Evolutionary conservation across 1,140 invertebrate genomes (phyloP), one percentile per base, ranked within the genome.

Genomic region (Neomicropteryx cornuta): DNA sequence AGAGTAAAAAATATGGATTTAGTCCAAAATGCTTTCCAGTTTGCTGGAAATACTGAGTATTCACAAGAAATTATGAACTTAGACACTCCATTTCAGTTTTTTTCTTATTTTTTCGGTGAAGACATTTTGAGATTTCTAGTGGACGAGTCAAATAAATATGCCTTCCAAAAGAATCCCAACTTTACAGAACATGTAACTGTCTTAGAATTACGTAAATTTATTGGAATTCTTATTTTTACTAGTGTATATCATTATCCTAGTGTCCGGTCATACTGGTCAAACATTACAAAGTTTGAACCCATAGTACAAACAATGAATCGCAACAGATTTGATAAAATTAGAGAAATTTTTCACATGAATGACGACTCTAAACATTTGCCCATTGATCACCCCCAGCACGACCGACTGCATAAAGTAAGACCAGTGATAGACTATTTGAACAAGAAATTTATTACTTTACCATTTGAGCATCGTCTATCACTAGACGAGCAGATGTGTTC

Each of bases 401-500:
- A 64, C 45, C 40, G 46, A 45, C 47, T 62, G 4, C 50, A 51
- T 44, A 66, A 62, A 51, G 48, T 63, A 28, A 43, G 51, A 41
- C 54, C 54, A 32, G 13, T 66, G 30, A 33, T 51, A 33, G 46
- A 50, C 22, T 38, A 49, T 36, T 34, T 62, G 13, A 50, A 55
- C 30, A 38, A 48, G 24, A 45, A 31, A 33, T 53, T 57, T 34
- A 14, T 46, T 5, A 50, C 48, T 27, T 30, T 47, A 41, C 46
- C 43, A 37, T 53, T 60, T 49, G 53, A 62, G 30, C 48, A 57
- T 35, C 42, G 45, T 28, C 34, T 48, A 32, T 49, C 43, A 42
- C 28, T 49, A 44, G 47, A 55, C 36, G 50, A 57, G 42, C 60
- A 52, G 45, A 65, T 68, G 51, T 58, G 66, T 42, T 47, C 56